Percentiles rank a stretch among this genome's conserved stretches.
phyloP scores from a whole-genome alignment of 2,888 invertebrate genomes.

The Agriopis marginaria region DNA sequence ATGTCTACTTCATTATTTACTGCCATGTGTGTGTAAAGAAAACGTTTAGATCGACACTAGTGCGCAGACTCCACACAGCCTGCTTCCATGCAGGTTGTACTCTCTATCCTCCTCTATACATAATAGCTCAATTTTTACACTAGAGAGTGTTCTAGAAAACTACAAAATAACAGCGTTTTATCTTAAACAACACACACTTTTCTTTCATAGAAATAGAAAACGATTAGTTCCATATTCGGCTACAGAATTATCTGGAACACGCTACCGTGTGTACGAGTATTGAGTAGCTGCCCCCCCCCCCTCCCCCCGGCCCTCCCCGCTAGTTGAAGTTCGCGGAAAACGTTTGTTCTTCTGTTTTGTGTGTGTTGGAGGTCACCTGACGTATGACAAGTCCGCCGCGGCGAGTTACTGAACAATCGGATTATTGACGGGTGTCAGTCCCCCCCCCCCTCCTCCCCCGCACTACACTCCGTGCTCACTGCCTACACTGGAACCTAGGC shows the following conservation, averaged over 20 bases:
- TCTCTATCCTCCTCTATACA: too few species aligned
- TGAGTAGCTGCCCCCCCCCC: too few species aligned
- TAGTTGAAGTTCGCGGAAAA: background rate
- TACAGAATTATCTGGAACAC: background rate
- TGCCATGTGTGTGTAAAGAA: too few species aligned
- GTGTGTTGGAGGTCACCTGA: constrained; percentile 14
- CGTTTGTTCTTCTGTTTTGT: constrained; percentile 4
- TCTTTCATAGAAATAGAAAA: too few species aligned
- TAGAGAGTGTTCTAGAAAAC: background rate
- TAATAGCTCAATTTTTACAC: background rate
- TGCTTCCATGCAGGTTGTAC: too few species aligned
- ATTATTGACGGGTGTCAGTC: constrained; percentile 7
- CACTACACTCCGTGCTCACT: too few species aligned
- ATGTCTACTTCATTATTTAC: too few species aligned
- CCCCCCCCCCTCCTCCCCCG: too few species aligned
- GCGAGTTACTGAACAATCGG: constrained; percentile 24
- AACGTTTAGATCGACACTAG: too few species aligned
- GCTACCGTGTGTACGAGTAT: background rate
- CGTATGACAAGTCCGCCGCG: constrained; percentile 15
- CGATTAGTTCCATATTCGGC: background rate
- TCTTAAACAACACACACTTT: background rate
- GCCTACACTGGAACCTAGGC: too few species aligned
- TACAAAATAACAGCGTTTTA: background rate
- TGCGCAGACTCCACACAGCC: too few species aligned
- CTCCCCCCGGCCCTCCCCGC: too few species aligned